These are phyloP conservation scores for Lysandra bellargus DNA, from an alignment of 2,888 invertebrate genomes.

Conservation along the genomic window DNA sequence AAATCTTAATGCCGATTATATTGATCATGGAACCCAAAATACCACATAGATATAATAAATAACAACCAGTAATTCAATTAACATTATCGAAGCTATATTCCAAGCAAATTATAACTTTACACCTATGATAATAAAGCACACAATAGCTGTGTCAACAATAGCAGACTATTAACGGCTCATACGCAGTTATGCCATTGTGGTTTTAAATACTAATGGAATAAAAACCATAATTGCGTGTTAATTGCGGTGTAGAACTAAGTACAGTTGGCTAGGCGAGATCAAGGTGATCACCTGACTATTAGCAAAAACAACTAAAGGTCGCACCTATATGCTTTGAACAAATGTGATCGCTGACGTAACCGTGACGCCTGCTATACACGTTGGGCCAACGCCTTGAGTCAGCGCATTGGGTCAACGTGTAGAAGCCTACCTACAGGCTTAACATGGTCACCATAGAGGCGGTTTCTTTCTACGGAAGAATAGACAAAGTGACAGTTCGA, in stretches of 20 bases:
- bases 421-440: too few species aligned
- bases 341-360: neutral
- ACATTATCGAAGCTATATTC: neutral
- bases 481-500: too few species aligned
- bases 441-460: too few species aligned
- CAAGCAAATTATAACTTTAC: neutral
- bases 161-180: neutral
- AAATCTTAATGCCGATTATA: neutral
- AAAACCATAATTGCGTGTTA: conserved; percentile 17
- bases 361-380: neutral
- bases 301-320: conserved; percentile 32
- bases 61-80: conserved; percentile 8
- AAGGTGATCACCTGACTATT: conserved; percentile 30
- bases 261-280: conserved; percentile 30
- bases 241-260: conserved; percentile 15
- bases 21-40: neutral
- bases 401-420: too few species aligned
- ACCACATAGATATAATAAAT: neutral
- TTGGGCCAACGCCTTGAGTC: too few species aligned
- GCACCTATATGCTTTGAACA: neutral
- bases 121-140: neutral
- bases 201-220: neutral
- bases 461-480: too few species aligned
- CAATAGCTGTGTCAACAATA: neutral
- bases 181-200: neutral